Conservation (phyloP, 1,140 invertebrate genomes). For the Teleopsis dalmanni region DNA sequence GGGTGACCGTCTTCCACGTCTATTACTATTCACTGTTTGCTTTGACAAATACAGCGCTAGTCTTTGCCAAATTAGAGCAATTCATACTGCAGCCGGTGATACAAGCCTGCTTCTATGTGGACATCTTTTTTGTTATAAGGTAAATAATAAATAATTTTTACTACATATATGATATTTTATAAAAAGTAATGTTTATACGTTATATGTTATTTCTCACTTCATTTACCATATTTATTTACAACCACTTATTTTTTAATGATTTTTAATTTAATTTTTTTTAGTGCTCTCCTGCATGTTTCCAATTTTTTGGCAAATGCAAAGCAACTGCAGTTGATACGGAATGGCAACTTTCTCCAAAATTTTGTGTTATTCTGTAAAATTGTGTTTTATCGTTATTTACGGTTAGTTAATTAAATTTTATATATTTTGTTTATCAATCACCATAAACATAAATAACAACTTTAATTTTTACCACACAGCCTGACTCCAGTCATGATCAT, state of each 20-base stretch:
- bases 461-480: constrained; percentile 10
- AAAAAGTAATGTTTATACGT: no score
- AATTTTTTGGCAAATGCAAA: constrained; percentile 15
- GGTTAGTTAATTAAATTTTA: constrained; percentile 12
- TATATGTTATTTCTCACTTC: no score
- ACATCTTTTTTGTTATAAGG: constrained; percentile 22
- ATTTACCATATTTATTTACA: no score
- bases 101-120: constrained; percentile 18
- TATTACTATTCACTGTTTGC: constrained; percentile 19
- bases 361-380: constrained; percentile 10
- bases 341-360: constrained; percentile 11
- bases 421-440: no score
- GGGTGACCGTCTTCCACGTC: constrained; percentile 19
- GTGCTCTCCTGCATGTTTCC: constrained; percentile 15
- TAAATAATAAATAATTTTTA: no score
- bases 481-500: constrained; percentile 22
- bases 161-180: no score
- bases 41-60: constrained; percentile 12
- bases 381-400: constrained; percentile 15
- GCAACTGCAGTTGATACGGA: constrained; percentile 4
- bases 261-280: constrained; percentile 6
- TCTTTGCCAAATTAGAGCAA: constrained; percentile 16
- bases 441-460: no score
- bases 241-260: no score
- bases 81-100: constrained; percentile 14